phyloP scores from a whole-genome alignment of 2,797 vertebrate genomes.

The Coracias cyanogaster region DNA sequence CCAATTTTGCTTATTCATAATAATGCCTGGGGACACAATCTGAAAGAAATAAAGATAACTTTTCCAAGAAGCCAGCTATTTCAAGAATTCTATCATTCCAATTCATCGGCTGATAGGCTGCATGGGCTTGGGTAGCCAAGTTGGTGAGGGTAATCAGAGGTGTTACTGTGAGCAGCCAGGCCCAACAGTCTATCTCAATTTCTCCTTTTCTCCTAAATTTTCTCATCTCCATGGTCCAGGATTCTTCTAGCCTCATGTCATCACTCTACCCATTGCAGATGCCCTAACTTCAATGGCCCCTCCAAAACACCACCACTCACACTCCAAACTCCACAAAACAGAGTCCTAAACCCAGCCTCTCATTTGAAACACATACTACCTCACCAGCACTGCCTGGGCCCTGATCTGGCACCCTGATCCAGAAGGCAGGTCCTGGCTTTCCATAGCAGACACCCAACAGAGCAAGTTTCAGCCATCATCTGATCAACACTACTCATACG shows the following conservation, averaged over 20 bases:
- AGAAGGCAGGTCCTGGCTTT: neutral
- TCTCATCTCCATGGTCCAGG: neutral
- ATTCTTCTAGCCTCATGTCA: neutral
- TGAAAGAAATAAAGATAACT: neutral
- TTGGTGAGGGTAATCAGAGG: neutral
- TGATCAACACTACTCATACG: accelerated
- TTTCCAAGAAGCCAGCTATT: neutral
- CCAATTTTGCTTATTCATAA: neutral
- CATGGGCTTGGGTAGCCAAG: neutral
- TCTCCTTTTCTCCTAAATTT: neutral
- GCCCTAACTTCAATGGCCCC: neutral
- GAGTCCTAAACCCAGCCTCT: neutral
- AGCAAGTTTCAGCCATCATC: neutral
- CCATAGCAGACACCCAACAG: neutral
- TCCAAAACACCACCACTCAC: neutral
- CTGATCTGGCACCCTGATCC: neutral
- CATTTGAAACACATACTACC: neutral
- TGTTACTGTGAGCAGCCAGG: neutral
- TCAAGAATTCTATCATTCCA: neutral
- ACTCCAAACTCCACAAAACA: neutral
- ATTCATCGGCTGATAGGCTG: neutral
- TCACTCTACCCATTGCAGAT: neutral
- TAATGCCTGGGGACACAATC: neutral
- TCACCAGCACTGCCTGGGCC: neutral
- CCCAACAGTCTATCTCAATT: neutral